These are phyloP conservation scores for Malthinus flaveolus DNA, from an alignment of 2,888 invertebrate genomes.

Conservation along the genomic window DNA sequence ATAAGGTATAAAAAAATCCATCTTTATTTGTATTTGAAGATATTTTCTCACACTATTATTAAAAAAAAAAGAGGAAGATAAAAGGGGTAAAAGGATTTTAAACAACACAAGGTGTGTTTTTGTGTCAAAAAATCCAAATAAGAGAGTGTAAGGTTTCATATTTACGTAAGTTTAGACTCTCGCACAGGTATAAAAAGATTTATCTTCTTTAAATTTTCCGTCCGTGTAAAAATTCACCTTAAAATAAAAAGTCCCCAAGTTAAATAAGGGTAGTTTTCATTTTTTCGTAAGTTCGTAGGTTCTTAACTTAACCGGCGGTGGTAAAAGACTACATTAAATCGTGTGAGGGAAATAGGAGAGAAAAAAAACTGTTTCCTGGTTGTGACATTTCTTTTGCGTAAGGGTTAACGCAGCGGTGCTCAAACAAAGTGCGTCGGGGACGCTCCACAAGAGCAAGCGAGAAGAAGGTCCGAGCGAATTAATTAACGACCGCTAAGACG, in stretches of 20 bases:
- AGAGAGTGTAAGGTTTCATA: slow-evolving; percentile 18
- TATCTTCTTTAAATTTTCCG: background rate
- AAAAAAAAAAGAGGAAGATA: background rate
- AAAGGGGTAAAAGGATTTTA: slow-evolving; percentile 20
- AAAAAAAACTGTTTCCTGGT: slow-evolving; percentile 7
- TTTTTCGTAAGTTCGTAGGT: background rate
- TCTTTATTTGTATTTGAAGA: slow-evolving; percentile 19
- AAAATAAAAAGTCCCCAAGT: background rate
- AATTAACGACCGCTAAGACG: background rate
- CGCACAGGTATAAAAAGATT: slow-evolving; percentile 9
- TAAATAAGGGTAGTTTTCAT: background rate
- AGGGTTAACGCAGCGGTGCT: background rate
- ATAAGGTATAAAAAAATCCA: slow-evolving; percentile 7
- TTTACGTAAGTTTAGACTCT: slow-evolving; percentile 14
- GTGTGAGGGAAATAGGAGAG: background rate
- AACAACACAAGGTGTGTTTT: slow-evolving; percentile 7
- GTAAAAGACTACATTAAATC: slow-evolving; percentile 1
- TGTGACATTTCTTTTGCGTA: slow-evolving; percentile 6
- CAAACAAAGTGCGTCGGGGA: background rate
- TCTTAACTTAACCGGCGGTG: background rate
- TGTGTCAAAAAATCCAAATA: slow-evolving; percentile 13
- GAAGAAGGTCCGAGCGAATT: background rate
- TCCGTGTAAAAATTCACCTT: background rate
- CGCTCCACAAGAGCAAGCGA: background rate
- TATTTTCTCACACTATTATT: slow-evolving; percentile 26